Evolutionary conservation across 2,888 invertebrate genomes (phyloP), one percentile per base, ranked within the genome.

Genomic region (Cremastobaeus sp.): DNA sequence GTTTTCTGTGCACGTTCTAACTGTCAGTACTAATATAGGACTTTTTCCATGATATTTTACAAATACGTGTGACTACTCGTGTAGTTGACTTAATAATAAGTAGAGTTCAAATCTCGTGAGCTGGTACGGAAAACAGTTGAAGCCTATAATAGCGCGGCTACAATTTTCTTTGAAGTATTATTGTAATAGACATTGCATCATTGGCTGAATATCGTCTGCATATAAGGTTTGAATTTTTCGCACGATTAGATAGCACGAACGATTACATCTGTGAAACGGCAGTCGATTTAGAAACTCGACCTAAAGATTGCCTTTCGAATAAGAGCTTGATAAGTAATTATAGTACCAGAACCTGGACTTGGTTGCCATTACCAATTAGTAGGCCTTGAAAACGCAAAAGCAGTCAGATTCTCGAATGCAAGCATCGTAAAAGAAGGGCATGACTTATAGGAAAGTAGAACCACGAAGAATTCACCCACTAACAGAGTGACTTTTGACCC

Each of bases 401-500:
- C 43, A 34, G 47, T 50, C 64, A 50, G 55, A 59, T 68, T 55
- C 45, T 52, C 47, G 37, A 54, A 57, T 59, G 76, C 74, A 71
- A 55, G 37, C 15, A 54, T 57, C 59, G 66, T 64, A 77, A 76
- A 73, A 70, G 57, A 59, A 72, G 74, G 50, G 72, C n/a, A n/a
- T n/a, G n/a, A n/a, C n/a, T 55, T 50, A 52, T 74, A 83, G 48
- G 84, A 84, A 84, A 84, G 84, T 82, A 79, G 84, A 76, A 78
- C 79, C 78, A 71, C 54, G 73, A 74, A 70, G 64, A 78, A 75
- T 78, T 84, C 82, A 84, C 84, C 84, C 84, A 85, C 83, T 83
- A 79, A 83, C 83, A 81, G 83, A 83, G 68, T 84, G 80, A 85
- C 85, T 80, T 81, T 77, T 84, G 83, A 82, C 83, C 83, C 79